A percentile compares a stretch with the other conserved stretches of the same genome.
phyloP scores from a whole-genome alignment of 2,797 vertebrate species.

The Phrynocephalus vlangalii region DNA sequence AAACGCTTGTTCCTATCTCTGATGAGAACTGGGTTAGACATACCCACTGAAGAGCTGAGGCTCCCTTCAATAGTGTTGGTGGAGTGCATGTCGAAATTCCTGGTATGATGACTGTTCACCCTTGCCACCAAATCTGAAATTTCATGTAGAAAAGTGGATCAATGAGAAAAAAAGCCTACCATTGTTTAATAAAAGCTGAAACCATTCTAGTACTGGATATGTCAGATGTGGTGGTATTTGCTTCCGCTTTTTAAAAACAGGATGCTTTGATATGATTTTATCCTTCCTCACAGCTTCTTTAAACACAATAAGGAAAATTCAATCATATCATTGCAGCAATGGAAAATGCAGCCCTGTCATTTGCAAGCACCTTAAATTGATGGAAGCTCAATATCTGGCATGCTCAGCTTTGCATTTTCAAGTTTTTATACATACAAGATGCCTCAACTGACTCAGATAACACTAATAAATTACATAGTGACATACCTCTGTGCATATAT shows the following conservation, averaged over 20 bases:
- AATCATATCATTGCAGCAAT: conserved; percentile 31
- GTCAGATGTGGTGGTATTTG: neutral
- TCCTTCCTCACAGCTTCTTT: conserved; percentile 24
- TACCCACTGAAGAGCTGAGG: no score
- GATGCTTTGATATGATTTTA: conserved; percentile 27
- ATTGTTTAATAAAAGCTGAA: conserved; percentile 1
- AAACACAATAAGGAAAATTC: conserved; percentile 29
- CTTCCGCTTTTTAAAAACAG: conserved; percentile 11
- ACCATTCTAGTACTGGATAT: neutral
- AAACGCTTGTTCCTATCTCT: no score
- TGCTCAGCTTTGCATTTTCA: neutral
- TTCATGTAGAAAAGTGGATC: neutral
- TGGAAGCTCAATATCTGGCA: conserved; percentile 27
- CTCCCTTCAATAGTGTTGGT: no score
- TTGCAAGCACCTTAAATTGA: conserved; percentile 34
- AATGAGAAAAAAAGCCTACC: neutral
- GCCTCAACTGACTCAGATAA: conserved; percentile 28
- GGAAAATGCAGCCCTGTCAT: neutral
- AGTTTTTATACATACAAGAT: neutral
- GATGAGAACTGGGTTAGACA: no score
- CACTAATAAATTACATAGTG: conserved; percentile 35
- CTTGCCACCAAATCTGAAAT: neutral
- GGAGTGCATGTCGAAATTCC: no score
- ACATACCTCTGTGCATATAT: conserved; percentile 9
- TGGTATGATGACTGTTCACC: neutral